These are phyloP conservation scores for Diachrysia chrysitis DNA, from an alignment of 2,888 invertebrate genomes.

Conservation along the genomic window DNA sequence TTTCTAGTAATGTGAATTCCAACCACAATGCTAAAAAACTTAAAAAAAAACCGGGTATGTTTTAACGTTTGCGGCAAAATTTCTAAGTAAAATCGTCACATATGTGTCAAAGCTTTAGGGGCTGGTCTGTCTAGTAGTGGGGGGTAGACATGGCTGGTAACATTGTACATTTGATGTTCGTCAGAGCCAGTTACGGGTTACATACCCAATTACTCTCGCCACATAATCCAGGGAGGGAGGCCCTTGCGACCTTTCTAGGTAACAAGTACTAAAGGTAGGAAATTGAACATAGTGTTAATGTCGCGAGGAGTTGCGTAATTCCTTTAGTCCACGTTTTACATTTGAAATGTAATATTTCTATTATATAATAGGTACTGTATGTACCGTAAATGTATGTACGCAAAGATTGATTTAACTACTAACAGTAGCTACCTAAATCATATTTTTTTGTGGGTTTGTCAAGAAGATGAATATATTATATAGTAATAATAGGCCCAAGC, in stretches of 20 bases:
- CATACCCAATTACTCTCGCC: constrained; percentile 29
- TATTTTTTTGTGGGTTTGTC: too few species aligned
- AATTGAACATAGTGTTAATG: background rate
- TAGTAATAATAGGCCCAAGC: too few species aligned
- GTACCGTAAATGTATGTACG: too few species aligned
- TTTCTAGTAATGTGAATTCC: too few species aligned
- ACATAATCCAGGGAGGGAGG: constrained; percentile 13
- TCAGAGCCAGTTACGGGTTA: constrained; percentile 4
- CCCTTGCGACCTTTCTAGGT: constrained; percentile 9
- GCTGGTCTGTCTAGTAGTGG: background rate
- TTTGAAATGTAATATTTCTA: background rate
- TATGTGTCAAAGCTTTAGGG: background rate
- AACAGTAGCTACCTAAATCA: too few species aligned
- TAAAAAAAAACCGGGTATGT: too few species aligned
- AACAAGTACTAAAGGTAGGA: constrained; percentile 15
- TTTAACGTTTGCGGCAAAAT: too few species aligned
- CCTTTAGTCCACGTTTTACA: background rate
- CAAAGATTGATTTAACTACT: too few species aligned
- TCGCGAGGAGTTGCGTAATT: background rate
- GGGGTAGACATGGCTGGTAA: background rate
- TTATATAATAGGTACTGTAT: background rate
- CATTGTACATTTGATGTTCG: constrained; percentile 17
- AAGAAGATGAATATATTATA: too few species aligned
- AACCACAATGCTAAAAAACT: too few species aligned
- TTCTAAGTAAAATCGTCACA: too few species aligned